phyloP scores from a whole-genome alignment of 2,888 invertebrate genomes.

The Perithous albicinctus region DNA sequence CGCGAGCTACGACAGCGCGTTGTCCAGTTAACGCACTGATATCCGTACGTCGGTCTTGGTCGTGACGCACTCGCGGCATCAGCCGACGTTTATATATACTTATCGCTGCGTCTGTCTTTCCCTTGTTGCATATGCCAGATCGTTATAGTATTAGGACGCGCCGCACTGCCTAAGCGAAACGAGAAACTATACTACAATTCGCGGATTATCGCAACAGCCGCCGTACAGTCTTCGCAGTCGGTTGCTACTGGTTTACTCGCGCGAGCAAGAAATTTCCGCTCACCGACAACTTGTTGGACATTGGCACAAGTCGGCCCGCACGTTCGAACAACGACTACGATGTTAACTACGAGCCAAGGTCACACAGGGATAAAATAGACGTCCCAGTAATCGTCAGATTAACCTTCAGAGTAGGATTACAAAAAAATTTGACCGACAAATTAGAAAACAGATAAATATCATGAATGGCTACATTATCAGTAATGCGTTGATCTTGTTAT shows the following conservation, averaged over 20 bases:
- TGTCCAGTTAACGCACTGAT: slow-evolving; percentile 17
- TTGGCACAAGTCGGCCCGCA: slow-evolving; percentile 28
- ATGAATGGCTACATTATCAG: no score
- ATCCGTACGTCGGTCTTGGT: background rate
- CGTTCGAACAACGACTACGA: background rate
- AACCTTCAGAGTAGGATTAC: no score
- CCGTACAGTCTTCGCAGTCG: background rate
- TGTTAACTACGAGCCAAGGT: background rate
- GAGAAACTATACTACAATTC: slow-evolving; percentile 22
- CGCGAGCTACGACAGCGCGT: background rate
- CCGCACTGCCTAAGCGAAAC: slow-evolving; percentile 16
- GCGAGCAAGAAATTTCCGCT: background rate
- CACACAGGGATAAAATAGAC: background rate
- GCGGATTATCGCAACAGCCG: slow-evolving; percentile 42
- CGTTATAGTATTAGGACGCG: slow-evolving; percentile 49
- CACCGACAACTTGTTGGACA: slow-evolving; percentile 44
- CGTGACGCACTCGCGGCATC: background rate
- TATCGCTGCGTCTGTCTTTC: slow-evolving; percentile 11
- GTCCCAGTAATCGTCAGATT: no score
- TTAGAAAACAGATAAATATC: no score
- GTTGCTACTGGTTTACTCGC: background rate
- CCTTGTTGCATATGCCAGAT: background rate
- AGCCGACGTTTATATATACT: background rate
- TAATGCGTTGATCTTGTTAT: no score
- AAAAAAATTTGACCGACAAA: no score